A percentile compares a stretch with the other conserved stretches of the same genome.
phyloP scores from a whole-genome alignment of 2,888 invertebrate genomes.

The Apamea sordens region DNA sequence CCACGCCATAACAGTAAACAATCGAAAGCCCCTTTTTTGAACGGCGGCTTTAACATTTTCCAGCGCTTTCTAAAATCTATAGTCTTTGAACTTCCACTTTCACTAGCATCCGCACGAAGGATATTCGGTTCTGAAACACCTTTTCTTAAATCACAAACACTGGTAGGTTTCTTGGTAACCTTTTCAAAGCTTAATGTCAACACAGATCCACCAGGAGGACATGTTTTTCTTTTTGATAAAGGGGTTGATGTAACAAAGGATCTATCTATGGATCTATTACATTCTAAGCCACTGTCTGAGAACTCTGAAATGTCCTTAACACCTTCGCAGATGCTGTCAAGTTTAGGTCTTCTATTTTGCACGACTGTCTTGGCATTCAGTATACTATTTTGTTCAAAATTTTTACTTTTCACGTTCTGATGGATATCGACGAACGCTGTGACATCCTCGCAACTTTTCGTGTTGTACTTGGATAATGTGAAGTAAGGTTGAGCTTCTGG shows the following conservation, averaged over 20 bases:
- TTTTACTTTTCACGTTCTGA: slow-evolving; percentile 81
- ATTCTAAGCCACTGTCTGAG: slow-evolving; percentile 81
- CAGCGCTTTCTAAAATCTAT: slow-evolving; percentile 82
- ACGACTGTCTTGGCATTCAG: slow-evolving; percentile 79
- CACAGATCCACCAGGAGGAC: slow-evolving; percentile 79
- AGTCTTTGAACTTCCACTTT: slow-evolving; percentile 76
- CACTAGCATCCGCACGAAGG: slow-evolving; percentile 74
- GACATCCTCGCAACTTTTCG: slow-evolving; percentile 86
- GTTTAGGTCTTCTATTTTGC: slow-evolving; percentile 71
- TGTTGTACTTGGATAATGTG: slow-evolving; percentile 81
- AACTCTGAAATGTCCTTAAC: slow-evolving; percentile 73
- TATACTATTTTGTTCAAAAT: slow-evolving; percentile 86
- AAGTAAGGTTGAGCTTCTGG: slow-evolving; percentile 72
- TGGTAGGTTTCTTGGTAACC: slow-evolving; percentile 77
- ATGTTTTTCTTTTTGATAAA: slow-evolving; percentile 81
- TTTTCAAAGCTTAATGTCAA: slow-evolving; percentile 82
- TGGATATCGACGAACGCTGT: slow-evolving; percentile 84
- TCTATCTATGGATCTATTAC: slow-evolving; percentile 69
- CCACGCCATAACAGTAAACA: slow-evolving; percentile 86
- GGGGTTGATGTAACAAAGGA: slow-evolving; percentile 85
- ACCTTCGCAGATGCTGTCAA: slow-evolving; percentile 83
- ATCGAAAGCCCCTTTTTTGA: slow-evolving; percentile 85
- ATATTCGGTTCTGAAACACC: slow-evolving; percentile 86
- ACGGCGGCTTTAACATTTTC: slow-evolving; percentile 83
- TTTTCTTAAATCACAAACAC: slow-evolving; percentile 81